phyloP scores from a whole-genome alignment of 1,140 invertebrate species.

The Eupristina koningsbergeri region DNA sequence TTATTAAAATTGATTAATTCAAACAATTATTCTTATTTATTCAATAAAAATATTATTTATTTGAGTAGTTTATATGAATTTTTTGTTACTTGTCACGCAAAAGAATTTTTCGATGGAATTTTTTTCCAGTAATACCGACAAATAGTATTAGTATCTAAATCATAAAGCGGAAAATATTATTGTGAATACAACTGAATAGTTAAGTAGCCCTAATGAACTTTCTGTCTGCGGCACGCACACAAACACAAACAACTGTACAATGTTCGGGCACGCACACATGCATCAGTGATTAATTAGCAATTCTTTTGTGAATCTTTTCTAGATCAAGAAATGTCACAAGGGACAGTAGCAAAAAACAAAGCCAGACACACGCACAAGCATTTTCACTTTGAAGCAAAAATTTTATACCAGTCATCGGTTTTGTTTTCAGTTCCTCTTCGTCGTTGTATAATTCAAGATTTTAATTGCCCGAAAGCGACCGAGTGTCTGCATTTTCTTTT shows the following conservation, averaged over 20 bases:
- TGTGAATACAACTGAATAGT: not conserved
- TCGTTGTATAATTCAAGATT: constrained; percentile 56
- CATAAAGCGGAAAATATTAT: no score
- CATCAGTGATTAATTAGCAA: constrained; percentile 26
- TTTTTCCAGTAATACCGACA: not conserved
- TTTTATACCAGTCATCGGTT: not conserved
- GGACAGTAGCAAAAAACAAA: not conserved
- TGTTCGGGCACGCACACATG: not conserved
- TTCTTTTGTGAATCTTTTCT: constrained; percentile 20
- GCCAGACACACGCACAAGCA: not conserved
- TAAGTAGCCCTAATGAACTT: not conserved
- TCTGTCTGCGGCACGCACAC: not conserved
- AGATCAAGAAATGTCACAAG: not conserved
- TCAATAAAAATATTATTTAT: no score
- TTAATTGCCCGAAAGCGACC: constrained; percentile 52
- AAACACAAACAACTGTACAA: no score
- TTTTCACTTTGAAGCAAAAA: not conserved
- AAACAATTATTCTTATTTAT: no score
- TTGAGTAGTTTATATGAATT: no score
- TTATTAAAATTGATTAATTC: no score
- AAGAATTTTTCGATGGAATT: not conserved
- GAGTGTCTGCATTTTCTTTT: not conserved
- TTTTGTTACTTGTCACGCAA: no score
- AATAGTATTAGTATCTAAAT: no score
- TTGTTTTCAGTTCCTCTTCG: not conserved